Evolutionary conservation across 2,797 vertebrate species (phyloP).

Genomic region (Diglossa cyanea): DNA sequence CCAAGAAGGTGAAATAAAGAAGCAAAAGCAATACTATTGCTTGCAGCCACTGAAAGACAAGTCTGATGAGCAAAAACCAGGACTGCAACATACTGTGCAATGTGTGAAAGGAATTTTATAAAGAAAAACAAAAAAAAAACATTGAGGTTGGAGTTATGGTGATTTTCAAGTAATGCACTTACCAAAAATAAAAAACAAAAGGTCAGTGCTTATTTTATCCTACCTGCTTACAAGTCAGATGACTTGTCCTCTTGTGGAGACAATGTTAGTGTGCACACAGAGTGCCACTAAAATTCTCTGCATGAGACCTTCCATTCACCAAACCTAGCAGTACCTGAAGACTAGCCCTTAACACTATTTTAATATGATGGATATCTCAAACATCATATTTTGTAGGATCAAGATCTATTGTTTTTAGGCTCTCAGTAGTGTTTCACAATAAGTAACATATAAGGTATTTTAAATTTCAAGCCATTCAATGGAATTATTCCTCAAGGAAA

Average conservation of each 20-base stretch:
- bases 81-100: accelerated
- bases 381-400: not conserved
- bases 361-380: not conserved
- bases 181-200: no score
- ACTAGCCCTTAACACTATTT: not conserved
- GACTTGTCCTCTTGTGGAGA: not conserved
- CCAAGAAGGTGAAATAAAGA: not conserved
- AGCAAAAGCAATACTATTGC: not conserved
- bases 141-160: not conserved
- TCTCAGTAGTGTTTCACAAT: not conserved
- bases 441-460: not conserved
- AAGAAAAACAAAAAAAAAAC: not conserved
- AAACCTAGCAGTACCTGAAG: not conserved
- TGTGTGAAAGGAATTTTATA: not conserved
- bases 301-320: not conserved
- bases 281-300: not conserved
- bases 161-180: not conserved
- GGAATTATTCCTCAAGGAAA: conserved; percentile 23
- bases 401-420: not conserved
- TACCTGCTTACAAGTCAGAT: not conserved
- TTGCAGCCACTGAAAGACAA: accelerated
- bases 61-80: not conserved
- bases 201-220: not conserved
- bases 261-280: not conserved
- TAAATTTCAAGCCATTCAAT: not conserved